Conservation (phyloP, 1,140 invertebrate species). For the Brachionus manjavacas region DNA sequence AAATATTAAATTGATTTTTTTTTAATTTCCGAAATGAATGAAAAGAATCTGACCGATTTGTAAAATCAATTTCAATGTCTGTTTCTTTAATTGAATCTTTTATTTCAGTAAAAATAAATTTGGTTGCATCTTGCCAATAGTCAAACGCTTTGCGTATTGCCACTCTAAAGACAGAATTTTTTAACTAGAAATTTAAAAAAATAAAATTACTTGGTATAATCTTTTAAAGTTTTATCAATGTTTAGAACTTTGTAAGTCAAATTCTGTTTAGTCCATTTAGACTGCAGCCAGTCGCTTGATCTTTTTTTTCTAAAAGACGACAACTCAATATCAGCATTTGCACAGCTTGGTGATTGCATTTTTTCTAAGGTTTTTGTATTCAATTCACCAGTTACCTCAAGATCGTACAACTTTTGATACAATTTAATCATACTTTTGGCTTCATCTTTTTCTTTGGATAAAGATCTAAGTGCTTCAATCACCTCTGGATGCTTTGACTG, state of each 20-base stretch:
- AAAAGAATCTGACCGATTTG: background rate
- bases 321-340: background rate
- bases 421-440: background rate
- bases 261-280: background rate
- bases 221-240: background rate
- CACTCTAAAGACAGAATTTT: background rate
- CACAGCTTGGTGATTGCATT: slow-evolving; percentile 27
- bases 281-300: background rate
- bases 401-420: background rate
- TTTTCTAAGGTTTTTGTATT: background rate
- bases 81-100: background rate
- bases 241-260: slow-evolving; percentile 10
- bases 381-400: slow-evolving; percentile 8
- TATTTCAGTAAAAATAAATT: background rate
- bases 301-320: background rate
- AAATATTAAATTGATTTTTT: background rate
- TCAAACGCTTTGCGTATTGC: background rate
- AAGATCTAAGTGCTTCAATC: background rate
- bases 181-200: background rate
- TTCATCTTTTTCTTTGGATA: background rate
- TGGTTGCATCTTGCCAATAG: slow-evolving; percentile 9
- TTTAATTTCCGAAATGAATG: background rate
- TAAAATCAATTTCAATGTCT: slow-evolving; percentile 15
- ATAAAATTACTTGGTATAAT: background rate
- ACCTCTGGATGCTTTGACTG: background rate